phyloP scores from a whole-genome alignment of 2,113 vertebrate species.

The Rhynchopsitta pachyrhyncha region DNA sequence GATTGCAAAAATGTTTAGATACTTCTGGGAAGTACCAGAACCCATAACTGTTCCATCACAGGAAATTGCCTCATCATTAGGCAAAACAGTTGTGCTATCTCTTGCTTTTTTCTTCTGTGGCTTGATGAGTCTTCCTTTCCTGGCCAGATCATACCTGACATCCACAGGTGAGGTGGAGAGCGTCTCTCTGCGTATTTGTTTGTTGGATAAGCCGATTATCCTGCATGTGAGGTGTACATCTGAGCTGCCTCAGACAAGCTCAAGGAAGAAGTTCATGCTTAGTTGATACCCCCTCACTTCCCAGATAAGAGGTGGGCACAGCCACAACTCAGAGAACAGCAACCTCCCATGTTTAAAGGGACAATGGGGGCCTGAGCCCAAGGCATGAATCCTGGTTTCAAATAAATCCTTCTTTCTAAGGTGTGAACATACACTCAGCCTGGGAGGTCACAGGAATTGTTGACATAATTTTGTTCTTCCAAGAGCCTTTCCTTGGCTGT shows the following conservation, averaged over 20 bases:
- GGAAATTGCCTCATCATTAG: slow-evolving; percentile 9
- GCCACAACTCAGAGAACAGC: not conserved
- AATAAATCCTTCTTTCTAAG: not conserved
- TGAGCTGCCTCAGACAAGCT: not conserved
- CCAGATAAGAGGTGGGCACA: not conserved
- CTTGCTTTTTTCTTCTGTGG: not conserved
- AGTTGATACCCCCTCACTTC: not conserved
- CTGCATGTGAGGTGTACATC: not conserved
- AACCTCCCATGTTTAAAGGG: not conserved
- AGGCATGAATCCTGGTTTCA: not conserved
- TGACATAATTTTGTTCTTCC: not conserved
- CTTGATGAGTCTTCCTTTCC: not conserved
- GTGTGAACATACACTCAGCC: not conserved
- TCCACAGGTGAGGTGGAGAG: not conserved
- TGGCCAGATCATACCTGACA: not conserved
- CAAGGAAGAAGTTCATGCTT: not conserved
- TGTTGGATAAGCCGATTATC: not conserved
- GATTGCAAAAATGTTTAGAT: not conserved
- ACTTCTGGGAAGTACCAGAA: slow-evolving; percentile 17
- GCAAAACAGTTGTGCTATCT: not conserved
- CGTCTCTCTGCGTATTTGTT: not conserved
- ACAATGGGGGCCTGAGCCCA: not conserved
- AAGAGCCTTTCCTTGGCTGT: not conserved
- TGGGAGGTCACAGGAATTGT: not conserved
- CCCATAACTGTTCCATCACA: not conserved